Percentiles rank a stretch among this genome's conserved stretches.
Conservation (phyloP, 2,888 invertebrate species). For the Dusona sp. region DNA sequence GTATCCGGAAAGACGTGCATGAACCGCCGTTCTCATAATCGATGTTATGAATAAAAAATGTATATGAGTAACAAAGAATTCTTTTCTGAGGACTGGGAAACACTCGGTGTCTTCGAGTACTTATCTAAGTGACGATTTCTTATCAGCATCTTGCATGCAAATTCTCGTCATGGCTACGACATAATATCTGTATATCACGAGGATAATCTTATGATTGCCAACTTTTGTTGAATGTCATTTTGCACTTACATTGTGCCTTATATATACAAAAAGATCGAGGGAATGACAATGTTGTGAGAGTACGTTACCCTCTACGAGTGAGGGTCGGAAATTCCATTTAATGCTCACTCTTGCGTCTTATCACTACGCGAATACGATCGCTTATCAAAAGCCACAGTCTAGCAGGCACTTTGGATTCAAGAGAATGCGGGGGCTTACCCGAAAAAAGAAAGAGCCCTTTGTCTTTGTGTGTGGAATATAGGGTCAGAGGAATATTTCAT, state of each 20-base stretch:
- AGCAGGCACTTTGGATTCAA: slow-evolving; percentile 73
- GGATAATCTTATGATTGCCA: slow-evolving; percentile 53
- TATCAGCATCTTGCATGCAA: slow-evolving; percentile 35
- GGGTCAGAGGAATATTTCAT: neutral
- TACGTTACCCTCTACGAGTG: slow-evolving; percentile 75
- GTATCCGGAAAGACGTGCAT: neutral
- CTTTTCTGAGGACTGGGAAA: slow-evolving; percentile 1
- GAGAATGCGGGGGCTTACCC: slow-evolving; percentile 68
- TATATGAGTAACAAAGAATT: neutral
- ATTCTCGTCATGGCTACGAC: slow-evolving; percentile 46
- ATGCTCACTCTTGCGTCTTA: slow-evolving; percentile 69
- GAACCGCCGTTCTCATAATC: neutral
- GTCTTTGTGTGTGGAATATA: neutral
- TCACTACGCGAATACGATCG: slow-evolving; percentile 73
- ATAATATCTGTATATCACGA: slow-evolving; percentile 32
- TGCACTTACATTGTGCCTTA: slow-evolving; percentile 16
- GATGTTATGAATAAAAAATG: neutral
- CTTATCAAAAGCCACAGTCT: slow-evolving; percentile 79
- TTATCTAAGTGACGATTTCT: slow-evolving; percentile 45
- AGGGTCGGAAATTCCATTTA: slow-evolving; percentile 29
- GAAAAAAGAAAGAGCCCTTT: neutral
- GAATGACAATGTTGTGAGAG: slow-evolving; percentile 64
- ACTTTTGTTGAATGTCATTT: slow-evolving; percentile 35
- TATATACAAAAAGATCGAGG: slow-evolving; percentile 28
- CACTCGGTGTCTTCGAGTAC: slow-evolving; percentile 1